phyloP scores from a whole-genome alignment of 92 coral and sea anemone genomes.

The Umimayanthus kanabou region DNA sequence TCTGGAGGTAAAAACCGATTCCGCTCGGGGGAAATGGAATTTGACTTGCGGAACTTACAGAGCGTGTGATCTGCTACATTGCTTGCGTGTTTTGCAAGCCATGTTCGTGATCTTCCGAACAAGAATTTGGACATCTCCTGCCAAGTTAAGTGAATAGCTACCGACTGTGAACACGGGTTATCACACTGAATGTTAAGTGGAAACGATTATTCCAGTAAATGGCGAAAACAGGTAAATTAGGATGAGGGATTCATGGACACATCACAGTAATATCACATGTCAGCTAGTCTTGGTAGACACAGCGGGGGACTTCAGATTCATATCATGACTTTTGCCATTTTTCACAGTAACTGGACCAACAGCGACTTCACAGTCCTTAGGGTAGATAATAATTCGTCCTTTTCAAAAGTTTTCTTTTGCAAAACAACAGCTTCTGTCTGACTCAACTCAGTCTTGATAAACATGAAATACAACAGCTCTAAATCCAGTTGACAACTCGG shows the following conservation, averaged over 20 bases:
- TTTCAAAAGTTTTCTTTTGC: background rate
- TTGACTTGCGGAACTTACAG: background rate
- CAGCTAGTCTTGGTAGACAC: background rate
- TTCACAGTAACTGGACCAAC: background rate
- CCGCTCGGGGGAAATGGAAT: background rate
- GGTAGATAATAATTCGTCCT: background rate
- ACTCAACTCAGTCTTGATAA: no score
- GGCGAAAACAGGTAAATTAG: background rate
- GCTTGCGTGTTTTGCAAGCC: background rate
- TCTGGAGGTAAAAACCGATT: background rate
- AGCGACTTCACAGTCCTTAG: background rate
- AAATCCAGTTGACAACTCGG: background rate
- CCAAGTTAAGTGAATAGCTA: background rate
- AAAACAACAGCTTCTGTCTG: no score
- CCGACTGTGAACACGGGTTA: background rate
- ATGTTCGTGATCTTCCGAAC: background rate
- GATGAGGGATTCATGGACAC: background rate
- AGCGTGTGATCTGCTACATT: background rate
- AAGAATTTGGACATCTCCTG: conserved; percentile 1
- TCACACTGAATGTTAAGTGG: background rate
- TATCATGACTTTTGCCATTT: background rate
- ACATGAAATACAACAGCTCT: background rate
- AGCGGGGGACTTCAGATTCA: background rate
- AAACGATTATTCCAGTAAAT: background rate
- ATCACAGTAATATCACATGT: background rate